Evolutionary conservation across 2,888 invertebrate genomes (phyloP).

Genomic region (Liposcelis brunnea): DNA sequence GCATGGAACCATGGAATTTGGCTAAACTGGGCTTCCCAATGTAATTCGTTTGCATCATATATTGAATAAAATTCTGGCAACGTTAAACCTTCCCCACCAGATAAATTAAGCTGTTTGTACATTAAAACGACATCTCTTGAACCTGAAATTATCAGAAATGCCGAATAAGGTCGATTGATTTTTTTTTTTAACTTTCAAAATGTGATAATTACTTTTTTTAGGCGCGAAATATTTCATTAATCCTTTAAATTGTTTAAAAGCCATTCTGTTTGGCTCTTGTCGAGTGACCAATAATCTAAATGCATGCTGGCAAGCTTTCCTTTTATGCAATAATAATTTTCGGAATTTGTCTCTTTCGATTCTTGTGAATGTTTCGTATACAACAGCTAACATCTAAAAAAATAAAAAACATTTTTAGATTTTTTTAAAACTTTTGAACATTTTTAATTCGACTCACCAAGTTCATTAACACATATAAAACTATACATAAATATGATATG

Average conservation of each 20-base stretch:
- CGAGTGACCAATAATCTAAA: conserved; percentile 65
- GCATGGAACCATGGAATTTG: conserved; percentile 57
- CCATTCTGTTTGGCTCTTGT: conserved; percentile 46
- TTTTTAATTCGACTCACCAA: conserved; percentile 38
- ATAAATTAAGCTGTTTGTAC: conserved; percentile 60
- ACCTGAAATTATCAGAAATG: conserved; percentile 30
- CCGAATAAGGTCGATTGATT: background rate
- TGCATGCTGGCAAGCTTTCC: conserved; percentile 64
- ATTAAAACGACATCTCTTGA: conserved; percentile 57
- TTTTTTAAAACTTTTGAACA: conserved; percentile 1
- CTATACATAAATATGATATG: conserved; percentile 67
- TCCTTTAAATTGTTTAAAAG: conserved; percentile 61
- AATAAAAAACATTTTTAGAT: conserved; percentile 9
- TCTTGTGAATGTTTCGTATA: conserved; percentile 75
- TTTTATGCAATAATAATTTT: conserved; percentile 61
- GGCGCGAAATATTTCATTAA: conserved; percentile 63
- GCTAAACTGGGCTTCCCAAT: conserved; percentile 54
- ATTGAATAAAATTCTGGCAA: conserved; percentile 55
- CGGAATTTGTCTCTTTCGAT: conserved; percentile 74
- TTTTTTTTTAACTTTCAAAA: too few relatives aligned
- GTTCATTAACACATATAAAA: conserved; percentile 76
- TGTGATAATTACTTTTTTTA: conserved; percentile 44
- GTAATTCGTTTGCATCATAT: conserved; percentile 52
- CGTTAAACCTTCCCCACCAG: conserved; percentile 44
- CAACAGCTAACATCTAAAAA: conserved; percentile 67